phyloP scores from a whole-genome alignment of 2,797 vertebrate species.

The Pogoniulus pusillus region DNA sequence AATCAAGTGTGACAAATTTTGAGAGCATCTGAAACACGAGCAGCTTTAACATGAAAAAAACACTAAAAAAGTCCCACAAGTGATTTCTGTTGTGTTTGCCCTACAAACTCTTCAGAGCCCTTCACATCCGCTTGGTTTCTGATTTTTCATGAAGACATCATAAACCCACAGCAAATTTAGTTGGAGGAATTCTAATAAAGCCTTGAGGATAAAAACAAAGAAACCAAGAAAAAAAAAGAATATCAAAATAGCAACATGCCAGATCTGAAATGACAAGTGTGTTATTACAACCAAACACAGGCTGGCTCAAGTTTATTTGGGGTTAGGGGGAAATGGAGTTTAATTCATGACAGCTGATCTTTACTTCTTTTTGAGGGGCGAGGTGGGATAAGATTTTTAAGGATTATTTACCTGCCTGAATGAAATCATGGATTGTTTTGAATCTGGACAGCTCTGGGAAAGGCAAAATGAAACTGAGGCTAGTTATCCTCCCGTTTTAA shows the following conservation, averaged over 20 bases:
- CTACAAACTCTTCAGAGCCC: background rate
- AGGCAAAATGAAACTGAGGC: background rate
- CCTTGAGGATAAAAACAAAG: background rate
- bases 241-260: background rate
- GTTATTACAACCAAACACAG: slow-evolving; percentile 38
- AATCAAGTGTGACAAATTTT: background rate
- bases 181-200: slow-evolving; percentile 42
- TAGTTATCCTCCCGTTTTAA: background rate
- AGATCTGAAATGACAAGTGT: slow-evolving; percentile 24
- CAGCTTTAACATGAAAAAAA: background rate
- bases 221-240: no score
- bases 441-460: background rate
- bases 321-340: slow-evolving; percentile 25
- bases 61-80: background rate
- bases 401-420: slow-evolving; percentile 52
- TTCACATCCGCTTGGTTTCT: slow-evolving; percentile 15
- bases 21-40: background rate
- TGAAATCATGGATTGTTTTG: background rate
- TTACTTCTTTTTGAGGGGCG: background rate
- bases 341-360: slow-evolving; percentile 51
- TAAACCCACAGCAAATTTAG: background rate
- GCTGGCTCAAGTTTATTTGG: slow-evolving; percentile 51
- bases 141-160: slow-evolving; percentile 43
- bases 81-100: background rate
- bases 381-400: background rate